Evolutionary conservation across 2,888 invertebrate species (phyloP), one percentile per base, ranked within the genome.

Genomic region (Toxonevra muliebris): DNA sequence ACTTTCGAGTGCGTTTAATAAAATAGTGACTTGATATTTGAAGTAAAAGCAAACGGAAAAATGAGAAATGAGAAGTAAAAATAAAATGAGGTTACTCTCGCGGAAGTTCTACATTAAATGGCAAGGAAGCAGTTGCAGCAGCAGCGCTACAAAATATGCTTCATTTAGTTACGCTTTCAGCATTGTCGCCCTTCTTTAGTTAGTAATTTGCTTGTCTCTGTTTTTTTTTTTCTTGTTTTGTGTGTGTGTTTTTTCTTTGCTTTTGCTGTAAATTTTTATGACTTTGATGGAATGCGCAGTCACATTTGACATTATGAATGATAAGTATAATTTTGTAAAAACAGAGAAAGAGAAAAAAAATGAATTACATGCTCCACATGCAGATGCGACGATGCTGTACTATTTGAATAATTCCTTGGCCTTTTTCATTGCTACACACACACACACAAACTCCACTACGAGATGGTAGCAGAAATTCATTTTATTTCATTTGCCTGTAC

Each of bases 401-500:
- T 30, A 7, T 7, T 2, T 30, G 30, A 30, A 30, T 30, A 30
- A 4, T 30, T 30, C 2, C 30, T 30, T 30, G 30, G 30, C 30
- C 30, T 30, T 30, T 30, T 30, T 30, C 30, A n/a, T n/a, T n/a
- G n/a, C n/a, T n/a, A n/a, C n/a, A n/a, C n/a, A n/a, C n/a, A n/a
- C n/a, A n/a, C n/a, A n/a, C n/a, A n/a, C n/a, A n/a, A n/a, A n/a
- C n/a, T n/a, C n/a, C n/a, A n/a, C n/a, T n/a, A n/a, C n/a, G n/a
- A n/a, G n/a, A n/a, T n/a, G n/a, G n/a, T n/a, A n/a, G n/a, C n/a
- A n/a, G 61, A 54, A 76, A 72, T 75, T 75, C 73, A 72, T 74
- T 72, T 74, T 66, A 71, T 75, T 75, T 73, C 66, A 59, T 65
- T 76, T 71, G 64, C 30, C 48, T 52, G 65, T 73, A 79, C 77